phyloP scores from a whole-genome alignment of 2,888 invertebrate genomes.

The Bhutanitis thaidina region DNA sequence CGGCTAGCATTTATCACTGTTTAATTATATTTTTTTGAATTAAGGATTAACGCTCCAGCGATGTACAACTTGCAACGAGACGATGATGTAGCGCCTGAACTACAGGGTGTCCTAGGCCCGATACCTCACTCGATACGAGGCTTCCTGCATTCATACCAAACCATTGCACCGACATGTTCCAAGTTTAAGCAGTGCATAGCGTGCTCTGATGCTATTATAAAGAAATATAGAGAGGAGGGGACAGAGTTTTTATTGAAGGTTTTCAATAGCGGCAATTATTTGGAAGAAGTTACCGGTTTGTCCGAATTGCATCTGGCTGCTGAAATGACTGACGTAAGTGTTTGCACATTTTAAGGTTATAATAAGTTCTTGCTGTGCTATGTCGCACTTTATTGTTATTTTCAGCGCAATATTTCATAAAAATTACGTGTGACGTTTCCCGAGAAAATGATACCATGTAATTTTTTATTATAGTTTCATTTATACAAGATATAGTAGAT shows the following conservation, averaged over 20 bases:
- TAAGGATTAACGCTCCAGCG: slow-evolving; percentile 83
- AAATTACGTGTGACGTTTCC: no score
- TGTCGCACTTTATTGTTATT: no score
- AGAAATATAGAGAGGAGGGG: slow-evolving; percentile 69
- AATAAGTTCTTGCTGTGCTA: no score
- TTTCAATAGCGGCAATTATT: slow-evolving; percentile 88
- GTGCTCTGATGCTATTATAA: slow-evolving; percentile 84
- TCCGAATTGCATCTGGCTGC: slow-evolving; percentile 80
- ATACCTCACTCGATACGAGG: slow-evolving; percentile 97
- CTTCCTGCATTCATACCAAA: slow-evolving; percentile 90
- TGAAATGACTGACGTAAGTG: slow-evolving; percentile 79
- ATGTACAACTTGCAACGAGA: slow-evolving; percentile 71
- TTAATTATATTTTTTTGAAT: slow-evolving; percentile 21
- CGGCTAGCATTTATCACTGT: no score
- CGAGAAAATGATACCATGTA: no score
- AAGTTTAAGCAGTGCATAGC: slow-evolving; percentile 96
- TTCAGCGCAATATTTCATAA: no score
- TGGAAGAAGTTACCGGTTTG: slow-evolving; percentile 93
- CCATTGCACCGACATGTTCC: slow-evolving; percentile 90
- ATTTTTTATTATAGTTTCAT: no score
- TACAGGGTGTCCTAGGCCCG: slow-evolving; percentile 86
- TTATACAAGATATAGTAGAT: no score
- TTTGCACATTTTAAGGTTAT: neutral
- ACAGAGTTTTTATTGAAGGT: slow-evolving; percentile 88
- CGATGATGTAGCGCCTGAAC: slow-evolving; percentile 40